Evolutionary conservation across 2,113 vertebrate genomes (phyloP).

Genomic region (Okapia johnstoni): DNA sequence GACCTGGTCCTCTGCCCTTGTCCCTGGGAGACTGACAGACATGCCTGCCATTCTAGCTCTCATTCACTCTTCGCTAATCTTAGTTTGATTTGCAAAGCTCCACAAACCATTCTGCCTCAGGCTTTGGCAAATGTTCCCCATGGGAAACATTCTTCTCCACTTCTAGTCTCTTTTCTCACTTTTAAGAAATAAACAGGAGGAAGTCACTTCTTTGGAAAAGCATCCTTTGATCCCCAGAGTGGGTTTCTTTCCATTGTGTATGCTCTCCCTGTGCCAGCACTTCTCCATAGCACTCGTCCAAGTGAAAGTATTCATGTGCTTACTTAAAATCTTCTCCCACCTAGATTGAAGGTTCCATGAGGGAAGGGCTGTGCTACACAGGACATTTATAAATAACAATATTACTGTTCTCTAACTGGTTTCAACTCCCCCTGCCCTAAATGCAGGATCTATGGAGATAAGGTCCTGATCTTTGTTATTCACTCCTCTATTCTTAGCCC

Average conservation of each 20-base stretch:
- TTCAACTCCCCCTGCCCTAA: neutral
- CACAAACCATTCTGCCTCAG: neutral
- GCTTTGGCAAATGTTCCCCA: neutral
- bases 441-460: neutral
- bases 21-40: neutral
- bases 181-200: neutral
- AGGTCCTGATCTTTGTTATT: neutral
- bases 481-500: neutral
- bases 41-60: neutral
- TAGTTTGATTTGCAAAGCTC: neutral
- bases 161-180: neutral
- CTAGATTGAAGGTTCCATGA: neutral
- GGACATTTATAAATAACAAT: neutral
- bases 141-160: neutral
- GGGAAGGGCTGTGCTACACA: neutral
- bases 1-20: neutral
- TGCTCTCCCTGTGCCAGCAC: neutral
- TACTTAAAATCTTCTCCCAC: neutral
- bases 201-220: neutral
- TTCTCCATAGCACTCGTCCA: neutral
- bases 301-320: neutral
- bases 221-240: neutral
- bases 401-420: neutral
- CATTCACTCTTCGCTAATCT: neutral
- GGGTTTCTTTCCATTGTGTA: neutral